Conservation (phyloP, 2,888 invertebrate species). For the Digitonthophagus gazella region DNA sequence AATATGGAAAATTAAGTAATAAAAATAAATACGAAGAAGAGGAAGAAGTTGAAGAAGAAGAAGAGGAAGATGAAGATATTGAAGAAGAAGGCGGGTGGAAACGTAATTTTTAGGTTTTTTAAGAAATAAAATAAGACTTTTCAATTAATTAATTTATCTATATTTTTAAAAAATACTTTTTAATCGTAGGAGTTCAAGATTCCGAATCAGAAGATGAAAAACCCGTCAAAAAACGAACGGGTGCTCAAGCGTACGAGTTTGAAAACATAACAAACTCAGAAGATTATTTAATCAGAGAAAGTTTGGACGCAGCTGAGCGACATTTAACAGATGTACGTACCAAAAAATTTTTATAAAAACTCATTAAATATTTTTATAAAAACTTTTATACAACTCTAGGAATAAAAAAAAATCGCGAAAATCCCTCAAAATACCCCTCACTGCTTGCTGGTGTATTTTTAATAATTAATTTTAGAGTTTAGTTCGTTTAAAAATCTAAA, state of each 20-base stretch:
- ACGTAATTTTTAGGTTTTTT: conserved; percentile 42
- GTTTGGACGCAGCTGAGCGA: conserved; percentile 47
- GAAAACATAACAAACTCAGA: conserved; percentile 59
- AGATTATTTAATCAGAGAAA: conserved; percentile 53
- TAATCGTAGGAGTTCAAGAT: conserved; percentile 36
- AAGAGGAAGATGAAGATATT: conserved; percentile 49
- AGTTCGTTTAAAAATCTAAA: not conserved
- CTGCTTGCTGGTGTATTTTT: not conserved
- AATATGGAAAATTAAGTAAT: conserved; percentile 40
- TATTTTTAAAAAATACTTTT: conserved; percentile 7
- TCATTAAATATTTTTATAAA: conserved; percentile 1
- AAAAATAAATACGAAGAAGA: conserved; percentile 47
- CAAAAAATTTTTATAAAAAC: conserved; percentile 5
- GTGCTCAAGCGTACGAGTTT: conserved; percentile 48
- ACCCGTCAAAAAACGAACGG: conserved; percentile 31
- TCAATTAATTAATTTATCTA: not conserved
- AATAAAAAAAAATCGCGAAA: not conserved
- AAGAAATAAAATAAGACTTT: not conserved
- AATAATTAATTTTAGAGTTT: conserved; percentile 2
- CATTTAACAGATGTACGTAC: conserved; percentile 45
- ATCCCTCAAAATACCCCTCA: conserved; percentile 1
- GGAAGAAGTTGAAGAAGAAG: conserved; percentile 48
- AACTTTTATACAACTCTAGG: conserved; percentile 4
- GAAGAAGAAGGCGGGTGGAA: conserved; percentile 60
- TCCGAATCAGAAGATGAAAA: conserved; percentile 42